Percentiles rank a stretch among this genome's conserved stretches.
phyloP scores from a whole-genome alignment of 2,113 vertebrate species.

The Leptocoma aspasia region DNA sequence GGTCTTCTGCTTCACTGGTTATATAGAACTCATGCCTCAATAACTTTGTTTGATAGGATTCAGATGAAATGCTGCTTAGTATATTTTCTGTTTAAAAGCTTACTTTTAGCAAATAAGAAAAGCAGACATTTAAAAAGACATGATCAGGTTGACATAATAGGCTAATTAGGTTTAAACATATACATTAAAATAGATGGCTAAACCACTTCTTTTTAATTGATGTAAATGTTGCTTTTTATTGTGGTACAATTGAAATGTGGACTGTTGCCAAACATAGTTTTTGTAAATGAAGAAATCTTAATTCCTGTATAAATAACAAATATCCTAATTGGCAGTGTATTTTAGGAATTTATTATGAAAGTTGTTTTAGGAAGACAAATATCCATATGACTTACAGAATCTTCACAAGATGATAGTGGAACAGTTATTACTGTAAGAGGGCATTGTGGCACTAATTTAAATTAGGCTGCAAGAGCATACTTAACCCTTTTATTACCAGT shows the following conservation, averaged over 20 bases:
- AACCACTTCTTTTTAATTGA: neutral
- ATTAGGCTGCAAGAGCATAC: neutral
- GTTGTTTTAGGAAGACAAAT: neutral
- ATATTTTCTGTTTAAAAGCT: constrained; percentile 70
- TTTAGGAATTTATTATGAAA: neutral
- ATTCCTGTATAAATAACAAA: neutral
- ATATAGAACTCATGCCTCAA: constrained; percentile 68
- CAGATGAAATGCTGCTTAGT: constrained; percentile 69
- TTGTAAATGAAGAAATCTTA: neutral
- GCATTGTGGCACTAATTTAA: neutral
- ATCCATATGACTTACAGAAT: neutral
- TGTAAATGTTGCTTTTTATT: neutral
- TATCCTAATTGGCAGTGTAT: neutral
- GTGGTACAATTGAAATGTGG: neutral
- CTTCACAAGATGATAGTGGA: neutral
- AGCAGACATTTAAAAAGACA: constrained; percentile 48
- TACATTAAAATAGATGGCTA: neutral
- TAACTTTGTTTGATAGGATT: constrained; percentile 70
- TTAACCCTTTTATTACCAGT: neutral
- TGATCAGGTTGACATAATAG: constrained; percentile 41
- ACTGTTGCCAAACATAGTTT: neutral
- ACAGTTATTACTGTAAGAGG: neutral
- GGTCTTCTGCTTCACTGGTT: constrained; percentile 73
- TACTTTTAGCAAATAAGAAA: constrained; percentile 66
- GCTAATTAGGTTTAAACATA: constrained; percentile 41